A percentile compares a stretch with the other conserved stretches of the same genome.
Conservation (phyloP, 2,113 vertebrate species). For the Pandion haliaetus region DNA sequence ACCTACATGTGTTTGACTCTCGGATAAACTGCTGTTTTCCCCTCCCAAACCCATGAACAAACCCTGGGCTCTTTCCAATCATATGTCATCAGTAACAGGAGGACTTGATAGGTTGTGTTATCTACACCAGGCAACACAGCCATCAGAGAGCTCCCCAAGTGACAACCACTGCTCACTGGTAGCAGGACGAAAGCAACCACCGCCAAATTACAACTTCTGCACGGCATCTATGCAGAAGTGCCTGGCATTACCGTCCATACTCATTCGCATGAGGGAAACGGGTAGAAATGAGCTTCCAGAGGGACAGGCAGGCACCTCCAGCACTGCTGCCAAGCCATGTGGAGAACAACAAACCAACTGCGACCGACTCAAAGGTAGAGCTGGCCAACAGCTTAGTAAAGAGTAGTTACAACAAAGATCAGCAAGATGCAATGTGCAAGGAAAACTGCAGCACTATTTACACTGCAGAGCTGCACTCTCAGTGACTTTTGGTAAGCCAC, state of each 20-base stretch:
- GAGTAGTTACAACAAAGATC: neutral
- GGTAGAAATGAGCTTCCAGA: neutral
- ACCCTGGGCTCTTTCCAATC: neutral
- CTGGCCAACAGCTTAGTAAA: neutral
- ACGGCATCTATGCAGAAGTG: rapidly evolving
- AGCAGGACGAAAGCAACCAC: neutral
- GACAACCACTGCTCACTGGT: neutral
- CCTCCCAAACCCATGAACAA: neutral
- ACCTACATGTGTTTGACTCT: neutral
- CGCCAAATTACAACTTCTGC: neutral
- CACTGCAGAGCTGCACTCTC: neutral
- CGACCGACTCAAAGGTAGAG: neutral
- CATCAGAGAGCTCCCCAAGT: neutral
- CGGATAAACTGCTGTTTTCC: neutral
- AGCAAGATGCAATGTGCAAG: neutral
- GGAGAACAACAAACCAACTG: neutral
- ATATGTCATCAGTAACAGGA: neutral
- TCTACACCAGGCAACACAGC: rapidly evolving
- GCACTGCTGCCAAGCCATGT: neutral
- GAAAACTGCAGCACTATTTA: neutral
- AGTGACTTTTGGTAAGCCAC: neutral
- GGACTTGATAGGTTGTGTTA: neutral
- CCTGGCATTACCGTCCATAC: neutral
- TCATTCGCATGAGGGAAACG: rapidly evolving
- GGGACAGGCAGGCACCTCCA: neutral